Evolutionary conservation across 1,140 invertebrate genomes (phyloP).

Genomic region (Chrysomallon squamiferum): DNA sequence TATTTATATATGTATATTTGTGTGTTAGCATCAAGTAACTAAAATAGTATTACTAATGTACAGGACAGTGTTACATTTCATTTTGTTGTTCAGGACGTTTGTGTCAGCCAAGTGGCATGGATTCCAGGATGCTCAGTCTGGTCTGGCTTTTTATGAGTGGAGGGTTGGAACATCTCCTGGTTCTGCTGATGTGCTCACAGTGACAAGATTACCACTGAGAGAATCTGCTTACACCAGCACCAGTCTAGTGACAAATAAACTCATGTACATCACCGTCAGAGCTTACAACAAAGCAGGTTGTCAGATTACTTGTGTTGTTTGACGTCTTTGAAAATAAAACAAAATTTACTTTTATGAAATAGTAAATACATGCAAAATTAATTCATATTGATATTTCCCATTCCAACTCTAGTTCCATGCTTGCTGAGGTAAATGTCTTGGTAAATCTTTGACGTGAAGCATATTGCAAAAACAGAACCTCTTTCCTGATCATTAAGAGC

Average conservation of each 20-base stretch:
- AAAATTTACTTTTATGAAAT: too few relatives aligned
- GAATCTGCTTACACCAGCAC: conserved; percentile 3
- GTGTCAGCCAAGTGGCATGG: conserved; percentile 33
- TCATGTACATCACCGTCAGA: conserved; percentile 32
- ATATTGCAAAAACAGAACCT: too few relatives aligned
- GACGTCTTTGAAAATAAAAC: too few relatives aligned
- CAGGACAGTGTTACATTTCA: too few relatives aligned
- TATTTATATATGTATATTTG: too few relatives aligned
- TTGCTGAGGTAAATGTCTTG: too few relatives aligned
- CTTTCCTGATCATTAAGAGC: too few relatives aligned
- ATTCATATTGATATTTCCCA: too few relatives aligned
- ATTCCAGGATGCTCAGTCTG: conserved; percentile 34
- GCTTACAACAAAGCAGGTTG: conserved; percentile 39
- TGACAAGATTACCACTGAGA: conserved; percentile 6
- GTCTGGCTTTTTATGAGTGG: conserved; percentile 32
- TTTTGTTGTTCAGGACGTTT: conserved; percentile 18
- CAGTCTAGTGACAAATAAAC: conserved; percentile 16
- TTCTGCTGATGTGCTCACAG: conserved; percentile 22
- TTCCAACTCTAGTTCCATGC: too few relatives aligned
- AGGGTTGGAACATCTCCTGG: conserved; percentile 28
- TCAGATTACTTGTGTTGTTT: too few relatives aligned
- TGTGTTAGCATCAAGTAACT: not conserved
- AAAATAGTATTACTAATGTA: not conserved
- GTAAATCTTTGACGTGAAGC: too few relatives aligned
- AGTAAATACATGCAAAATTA: too few relatives aligned